Conservation (phyloP, 2,888 invertebrate genomes). For the Ormyrus rosae region DNA sequence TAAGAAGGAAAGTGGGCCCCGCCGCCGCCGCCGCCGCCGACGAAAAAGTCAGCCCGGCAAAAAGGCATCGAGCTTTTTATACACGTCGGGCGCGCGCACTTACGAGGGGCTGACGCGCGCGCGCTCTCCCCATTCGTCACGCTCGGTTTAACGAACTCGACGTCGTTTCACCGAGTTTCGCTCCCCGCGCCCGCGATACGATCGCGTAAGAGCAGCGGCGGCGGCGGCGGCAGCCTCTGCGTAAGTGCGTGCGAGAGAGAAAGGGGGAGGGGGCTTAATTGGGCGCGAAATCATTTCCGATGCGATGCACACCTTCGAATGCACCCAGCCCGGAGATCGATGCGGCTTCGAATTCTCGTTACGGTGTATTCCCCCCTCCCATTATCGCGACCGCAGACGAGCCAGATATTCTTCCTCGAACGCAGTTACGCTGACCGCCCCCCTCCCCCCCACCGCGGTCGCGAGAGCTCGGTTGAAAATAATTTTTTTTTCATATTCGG, state of each 20-base stretch:
- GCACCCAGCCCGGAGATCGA: constrained; percentile 24
- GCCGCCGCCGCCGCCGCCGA: too few relatives aligned
- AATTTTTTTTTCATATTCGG: neutral
- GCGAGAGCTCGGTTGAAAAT: neutral
- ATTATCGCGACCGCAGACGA: too few relatives aligned
- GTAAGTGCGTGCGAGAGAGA: constrained; percentile 58
- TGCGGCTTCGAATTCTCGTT: too few relatives aligned
- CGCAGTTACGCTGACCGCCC: constrained; percentile 51
- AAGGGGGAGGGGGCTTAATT: constrained; percentile 67
- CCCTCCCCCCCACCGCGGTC: too few relatives aligned
- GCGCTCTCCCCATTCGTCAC: constrained; percentile 6
- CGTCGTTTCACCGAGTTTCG: constrained; percentile 63
- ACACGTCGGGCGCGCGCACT: too few relatives aligned
- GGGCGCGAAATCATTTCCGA: constrained; percentile 75
- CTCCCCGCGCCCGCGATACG: constrained; percentile 49
- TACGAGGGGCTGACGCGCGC: neutral
- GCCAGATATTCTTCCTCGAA: too few relatives aligned
- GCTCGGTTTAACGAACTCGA: constrained; percentile 55
- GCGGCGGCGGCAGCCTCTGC: neutral
- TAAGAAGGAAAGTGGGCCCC: too few relatives aligned
- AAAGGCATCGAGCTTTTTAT: too few relatives aligned
- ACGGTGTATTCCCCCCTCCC: too few relatives aligned
- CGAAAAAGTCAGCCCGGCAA: neutral
- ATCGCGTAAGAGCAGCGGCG: neutral
- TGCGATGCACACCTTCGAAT: constrained; percentile 68